Evolutionary conservation across 2,113 vertebrate genomes (phyloP).

Genomic region (Sylvietta virens): DNA sequence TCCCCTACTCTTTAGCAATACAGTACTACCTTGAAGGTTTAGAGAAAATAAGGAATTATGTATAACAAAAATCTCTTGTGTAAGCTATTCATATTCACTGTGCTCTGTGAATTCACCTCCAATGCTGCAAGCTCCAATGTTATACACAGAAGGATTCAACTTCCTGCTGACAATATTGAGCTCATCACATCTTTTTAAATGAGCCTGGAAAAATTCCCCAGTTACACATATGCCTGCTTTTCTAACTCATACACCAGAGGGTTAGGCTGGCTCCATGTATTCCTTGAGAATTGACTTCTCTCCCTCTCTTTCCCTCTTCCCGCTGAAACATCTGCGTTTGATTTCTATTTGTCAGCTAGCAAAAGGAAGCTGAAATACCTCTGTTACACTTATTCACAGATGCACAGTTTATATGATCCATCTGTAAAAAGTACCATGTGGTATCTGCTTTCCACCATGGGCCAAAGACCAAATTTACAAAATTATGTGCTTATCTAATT

Average conservation of each 20-base stretch:
- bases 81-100: neutral
- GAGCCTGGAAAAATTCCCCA: constrained; percentile 35
- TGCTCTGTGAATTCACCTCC: neutral
- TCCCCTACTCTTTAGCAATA: neutral
- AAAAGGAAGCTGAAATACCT: constrained; percentile 37
- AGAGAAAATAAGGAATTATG: neutral
- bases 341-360: constrained; percentile 31
- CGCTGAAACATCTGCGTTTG: neutral
- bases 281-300: constrained; percentile 19
- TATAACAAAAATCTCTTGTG: neutral
- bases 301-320: neutral
- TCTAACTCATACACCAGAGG: neutral
- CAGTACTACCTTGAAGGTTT: neutral
- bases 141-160: constrained; percentile 45
- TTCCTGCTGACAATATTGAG: constrained; percentile 46
- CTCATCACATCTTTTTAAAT: constrained; percentile 30
- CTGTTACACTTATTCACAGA: constrained; percentile 9
- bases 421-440: neutral
- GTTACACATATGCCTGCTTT: neutral
- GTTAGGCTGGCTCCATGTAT: neutral
- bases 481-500: neutral
- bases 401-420: neutral
- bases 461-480: neutral
- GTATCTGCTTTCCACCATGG: neutral
- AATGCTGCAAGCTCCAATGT: neutral